Conservation (phyloP, 2,888 invertebrate species). For the Eilema griseolum region DNA sequence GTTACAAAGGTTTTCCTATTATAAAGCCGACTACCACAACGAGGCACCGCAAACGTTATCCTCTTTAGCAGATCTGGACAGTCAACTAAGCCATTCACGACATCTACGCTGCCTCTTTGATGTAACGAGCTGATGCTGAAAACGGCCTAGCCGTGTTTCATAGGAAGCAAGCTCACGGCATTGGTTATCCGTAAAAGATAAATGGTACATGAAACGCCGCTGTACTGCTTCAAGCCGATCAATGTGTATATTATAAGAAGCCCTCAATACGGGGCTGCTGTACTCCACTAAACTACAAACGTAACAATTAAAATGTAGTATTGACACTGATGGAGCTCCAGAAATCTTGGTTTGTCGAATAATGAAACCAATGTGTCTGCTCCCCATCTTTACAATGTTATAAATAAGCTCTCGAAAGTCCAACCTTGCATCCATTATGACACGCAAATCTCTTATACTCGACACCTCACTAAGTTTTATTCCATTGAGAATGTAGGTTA, state of each 20-base stretch:
- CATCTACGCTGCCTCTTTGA: background rate
- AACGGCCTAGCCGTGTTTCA: background rate
- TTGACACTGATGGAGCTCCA: background rate
- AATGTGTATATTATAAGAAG: background rate
- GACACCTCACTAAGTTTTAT: background rate
- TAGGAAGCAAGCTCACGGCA: background rate
- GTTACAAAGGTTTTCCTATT: too few relatives aligned
- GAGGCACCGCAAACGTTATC: too few relatives aligned
- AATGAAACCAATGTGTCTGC: background rate
- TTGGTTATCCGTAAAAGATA: background rate
- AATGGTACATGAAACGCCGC: background rate
- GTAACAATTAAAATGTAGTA: slow-evolving; percentile 1
- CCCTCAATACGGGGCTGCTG: background rate
- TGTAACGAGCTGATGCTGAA: background rate
- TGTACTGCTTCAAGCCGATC: background rate
- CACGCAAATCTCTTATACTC: background rate
- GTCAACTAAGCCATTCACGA: too few relatives aligned
- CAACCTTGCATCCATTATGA: background rate
- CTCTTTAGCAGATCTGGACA: too few relatives aligned
- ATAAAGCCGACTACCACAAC: too few relatives aligned
- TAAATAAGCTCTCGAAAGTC: background rate
- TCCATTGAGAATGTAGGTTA: background rate
- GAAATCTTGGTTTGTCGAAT: background rate
- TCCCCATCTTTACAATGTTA: background rate
- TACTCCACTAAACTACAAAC: background rate